Percentiles rank a stretch among this genome's conserved stretches.
phyloP scores from a whole-genome alignment of 1,140 invertebrate genomes.

The Littorina saxatilis region DNA sequence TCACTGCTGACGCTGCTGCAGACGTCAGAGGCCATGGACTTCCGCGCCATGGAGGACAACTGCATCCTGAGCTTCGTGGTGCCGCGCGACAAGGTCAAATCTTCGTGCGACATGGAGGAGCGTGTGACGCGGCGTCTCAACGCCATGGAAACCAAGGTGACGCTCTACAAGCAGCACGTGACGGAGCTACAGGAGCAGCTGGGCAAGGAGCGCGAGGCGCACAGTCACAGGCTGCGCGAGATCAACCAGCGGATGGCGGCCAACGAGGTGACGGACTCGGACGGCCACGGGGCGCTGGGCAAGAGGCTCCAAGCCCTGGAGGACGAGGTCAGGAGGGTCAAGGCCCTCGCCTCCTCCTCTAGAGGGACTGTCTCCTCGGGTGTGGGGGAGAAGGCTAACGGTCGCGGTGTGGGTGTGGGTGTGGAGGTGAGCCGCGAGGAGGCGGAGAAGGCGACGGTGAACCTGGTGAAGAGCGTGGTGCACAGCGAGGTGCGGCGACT shows the following conservation, averaged over 20 bases:
- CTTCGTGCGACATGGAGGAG: constrained; percentile 49
- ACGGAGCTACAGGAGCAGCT: constrained; percentile 44
- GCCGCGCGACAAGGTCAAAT: constrained; percentile 67
- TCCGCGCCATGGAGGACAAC: constrained; percentile 51
- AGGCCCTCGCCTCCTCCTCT: constrained; percentile 18
- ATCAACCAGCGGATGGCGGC: constrained; percentile 2
- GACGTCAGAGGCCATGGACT: not conserved
- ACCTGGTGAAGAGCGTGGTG: constrained; percentile 47
- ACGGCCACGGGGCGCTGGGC: constrained; percentile 34
- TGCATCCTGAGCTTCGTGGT: constrained; percentile 66
- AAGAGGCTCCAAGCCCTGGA: constrained; percentile 37
- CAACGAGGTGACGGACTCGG: not conserved
- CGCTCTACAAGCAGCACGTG: constrained; percentile 50
- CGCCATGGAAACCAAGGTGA: constrained; percentile 50
- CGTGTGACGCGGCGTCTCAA: constrained; percentile 40
- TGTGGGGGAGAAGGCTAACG: not conserved
- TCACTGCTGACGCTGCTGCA: constrained; percentile 13
- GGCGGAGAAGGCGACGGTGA: constrained; percentile 31
- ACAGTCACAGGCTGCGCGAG: constrained; percentile 21
- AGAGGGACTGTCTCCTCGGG: not conserved
- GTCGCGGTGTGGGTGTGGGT: not conserved
- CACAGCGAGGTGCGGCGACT: constrained; percentile 45
- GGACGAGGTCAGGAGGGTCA: constrained; percentile 36
- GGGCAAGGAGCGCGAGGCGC: constrained; percentile 35
- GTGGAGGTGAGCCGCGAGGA: constrained; percentile 43